Evolutionary conservation across 2,888 invertebrate genomes (phyloP).

Genomic region (Siphonodentalium dalli): DNA sequence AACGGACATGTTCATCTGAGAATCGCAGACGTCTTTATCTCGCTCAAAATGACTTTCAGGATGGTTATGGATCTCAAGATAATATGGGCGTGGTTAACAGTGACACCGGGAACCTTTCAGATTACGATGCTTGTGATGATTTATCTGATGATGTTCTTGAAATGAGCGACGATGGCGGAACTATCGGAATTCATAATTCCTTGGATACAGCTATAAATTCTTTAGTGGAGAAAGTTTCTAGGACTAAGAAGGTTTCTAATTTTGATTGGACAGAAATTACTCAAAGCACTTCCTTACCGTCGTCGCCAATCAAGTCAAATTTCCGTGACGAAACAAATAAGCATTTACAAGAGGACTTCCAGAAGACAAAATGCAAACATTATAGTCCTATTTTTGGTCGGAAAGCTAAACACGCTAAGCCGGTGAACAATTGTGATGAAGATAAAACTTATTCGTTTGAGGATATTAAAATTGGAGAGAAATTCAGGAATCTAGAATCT

Average conservation of each 20-base stretch:
- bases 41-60: too few relatives aligned
- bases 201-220: too few relatives aligned
- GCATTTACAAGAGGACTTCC: conserved; percentile 44
- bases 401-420: conserved; percentile 38
- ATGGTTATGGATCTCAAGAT: too few relatives aligned
- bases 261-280: conserved; percentile 31
- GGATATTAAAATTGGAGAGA: conserved; percentile 44
- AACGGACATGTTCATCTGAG: too few relatives aligned
- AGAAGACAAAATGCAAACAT: conserved; percentile 49
- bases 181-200: too few relatives aligned
- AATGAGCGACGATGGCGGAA: too few relatives aligned
- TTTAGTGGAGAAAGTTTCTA: not conserved
- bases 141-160: too few relatives aligned
- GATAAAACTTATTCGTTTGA: conserved; percentile 40
- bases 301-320: conserved; percentile 50
- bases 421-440: conserved; percentile 48
- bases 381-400: conserved; percentile 53
- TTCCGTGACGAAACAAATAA: conserved; percentile 43
- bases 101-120: too few relatives aligned
- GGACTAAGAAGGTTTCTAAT: not conserved
- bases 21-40: too few relatives aligned
- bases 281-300: conserved; percentile 57
- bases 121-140: too few relatives aligned
- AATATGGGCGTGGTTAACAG: too few relatives aligned
- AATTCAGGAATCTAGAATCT: conserved; percentile 58